Conservation (phyloP, 1,140 invertebrate species). For the Yoshiicerus persimilis region DNA sequence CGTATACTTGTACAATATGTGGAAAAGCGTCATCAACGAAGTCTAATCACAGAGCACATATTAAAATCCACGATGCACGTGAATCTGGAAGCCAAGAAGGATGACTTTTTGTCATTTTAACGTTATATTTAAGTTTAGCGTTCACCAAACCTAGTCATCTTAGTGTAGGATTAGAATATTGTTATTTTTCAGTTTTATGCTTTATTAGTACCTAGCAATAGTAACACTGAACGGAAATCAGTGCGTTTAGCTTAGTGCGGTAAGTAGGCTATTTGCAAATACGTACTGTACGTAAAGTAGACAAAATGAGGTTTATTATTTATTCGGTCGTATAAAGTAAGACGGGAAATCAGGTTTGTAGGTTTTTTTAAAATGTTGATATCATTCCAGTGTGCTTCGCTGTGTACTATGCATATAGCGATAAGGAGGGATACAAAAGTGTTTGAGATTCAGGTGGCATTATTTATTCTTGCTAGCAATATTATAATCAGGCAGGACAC, state of each 20-base stretch:
- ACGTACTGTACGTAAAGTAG: background rate
- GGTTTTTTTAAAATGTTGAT: background rate
- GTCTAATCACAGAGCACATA: slow-evolving; percentile 84
- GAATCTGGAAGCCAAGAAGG: slow-evolving; percentile 81
- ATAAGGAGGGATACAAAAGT: background rate
- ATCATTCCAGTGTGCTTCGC: background rate
- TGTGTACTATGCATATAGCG: background rate
- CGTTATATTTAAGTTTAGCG: background rate
- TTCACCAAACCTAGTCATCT: too few species aligned
- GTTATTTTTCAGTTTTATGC: too few species aligned
- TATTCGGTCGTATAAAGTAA: background rate
- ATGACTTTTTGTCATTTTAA: slow-evolving; percentile 55
- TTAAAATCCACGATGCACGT: slow-evolving; percentile 81
- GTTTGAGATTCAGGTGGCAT: background rate
- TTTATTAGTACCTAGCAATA: too few species aligned
- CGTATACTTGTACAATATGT: slow-evolving; percentile 81
- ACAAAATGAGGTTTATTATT: background rate
- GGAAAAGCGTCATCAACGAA: slow-evolving; percentile 82
- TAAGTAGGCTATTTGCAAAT: background rate
- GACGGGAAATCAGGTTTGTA: background rate
- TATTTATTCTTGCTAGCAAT: background rate
- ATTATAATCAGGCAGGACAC: too few species aligned
- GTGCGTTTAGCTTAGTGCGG: too few species aligned
- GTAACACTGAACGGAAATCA: too few species aligned
- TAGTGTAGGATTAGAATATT: too few species aligned